A percentile compares a stretch with the other conserved stretches of the same genome.
phyloP scores from a whole-genome alignment of 2,888 invertebrate species.

The Amiota minor region DNA sequence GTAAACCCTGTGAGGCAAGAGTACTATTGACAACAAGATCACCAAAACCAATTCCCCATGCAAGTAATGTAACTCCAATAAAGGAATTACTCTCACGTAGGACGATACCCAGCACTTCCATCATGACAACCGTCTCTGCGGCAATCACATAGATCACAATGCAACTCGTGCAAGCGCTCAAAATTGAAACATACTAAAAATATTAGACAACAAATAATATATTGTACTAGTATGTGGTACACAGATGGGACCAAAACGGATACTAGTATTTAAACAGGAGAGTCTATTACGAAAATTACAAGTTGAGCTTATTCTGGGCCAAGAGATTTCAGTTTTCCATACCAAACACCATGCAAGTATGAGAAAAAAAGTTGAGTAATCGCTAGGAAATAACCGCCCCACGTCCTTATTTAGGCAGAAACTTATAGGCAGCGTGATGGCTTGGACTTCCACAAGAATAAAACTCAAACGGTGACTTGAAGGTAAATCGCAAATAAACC shows the following conservation, averaged over 20 bases:
- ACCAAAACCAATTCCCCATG: constrained; percentile 79
- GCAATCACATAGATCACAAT: constrained; percentile 78
- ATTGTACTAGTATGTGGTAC: neutral
- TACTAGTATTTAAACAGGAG: no score
- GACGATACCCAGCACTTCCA: constrained; percentile 77
- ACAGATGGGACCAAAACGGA: neutral
- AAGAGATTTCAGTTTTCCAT: no score
- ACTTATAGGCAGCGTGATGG: no score
- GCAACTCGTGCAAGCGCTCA: constrained; percentile 67
- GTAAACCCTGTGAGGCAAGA: constrained; percentile 78
- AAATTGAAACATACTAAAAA: constrained; percentile 49
- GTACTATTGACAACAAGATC: constrained; percentile 76
- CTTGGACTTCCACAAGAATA: no score
- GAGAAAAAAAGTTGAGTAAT: no score
- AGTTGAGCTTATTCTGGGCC: no score
- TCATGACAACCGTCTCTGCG: constrained; percentile 76
- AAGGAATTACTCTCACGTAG: constrained; percentile 77
- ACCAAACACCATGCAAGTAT: no score
- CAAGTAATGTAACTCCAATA: constrained; percentile 78
- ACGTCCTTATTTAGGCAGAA: no score
- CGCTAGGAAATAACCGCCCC: no score
- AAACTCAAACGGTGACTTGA: no score
- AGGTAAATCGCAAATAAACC: neutral
- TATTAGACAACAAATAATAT: neutral
- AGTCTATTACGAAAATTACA: no score